These are phyloP conservation scores for Balanococcus diminutus DNA, from an alignment of 2,888 invertebrate species.

Conservation along the genomic window DNA sequence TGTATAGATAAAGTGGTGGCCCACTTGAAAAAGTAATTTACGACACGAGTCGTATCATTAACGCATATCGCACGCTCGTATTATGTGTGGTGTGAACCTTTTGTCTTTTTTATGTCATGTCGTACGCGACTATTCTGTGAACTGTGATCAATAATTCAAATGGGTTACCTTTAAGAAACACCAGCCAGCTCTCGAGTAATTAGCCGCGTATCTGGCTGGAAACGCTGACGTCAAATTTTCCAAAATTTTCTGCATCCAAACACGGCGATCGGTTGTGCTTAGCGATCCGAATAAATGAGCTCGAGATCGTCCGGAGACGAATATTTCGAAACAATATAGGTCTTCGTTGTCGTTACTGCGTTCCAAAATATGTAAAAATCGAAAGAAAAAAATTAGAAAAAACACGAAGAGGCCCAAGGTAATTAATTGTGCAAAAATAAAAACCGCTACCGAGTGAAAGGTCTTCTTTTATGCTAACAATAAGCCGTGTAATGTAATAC, in stretches of 20 bases:
- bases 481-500: background rate
- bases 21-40: background rate
- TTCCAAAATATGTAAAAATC: no score
- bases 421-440: background rate
- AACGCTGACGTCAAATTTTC: slow-evolving; percentile 75
- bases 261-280: slow-evolving; percentile 62
- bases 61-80: background rate
- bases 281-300: slow-evolving; percentile 58
- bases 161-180: slow-evolving; percentile 74
- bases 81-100: no score
- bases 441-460: background rate
- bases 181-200: slow-evolving; percentile 80
- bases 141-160: no score
- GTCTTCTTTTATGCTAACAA: background rate
- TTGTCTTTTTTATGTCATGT: no score
- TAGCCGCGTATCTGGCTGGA: slow-evolving; percentile 71
- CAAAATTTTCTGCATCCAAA: slow-evolving; percentile 81
- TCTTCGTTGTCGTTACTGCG: slow-evolving; percentile 66
- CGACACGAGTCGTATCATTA: background rate
- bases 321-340: slow-evolving; percentile 71
- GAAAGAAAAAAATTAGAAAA: background rate
- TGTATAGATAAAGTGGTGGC: background rate
- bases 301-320: slow-evolving; percentile 57
- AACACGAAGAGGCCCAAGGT: background rate
- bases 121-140: no score